These are phyloP conservation scores for Athripsodes cinereus DNA, from an alignment of 2,888 invertebrate species.

Conservation along the genomic window DNA sequence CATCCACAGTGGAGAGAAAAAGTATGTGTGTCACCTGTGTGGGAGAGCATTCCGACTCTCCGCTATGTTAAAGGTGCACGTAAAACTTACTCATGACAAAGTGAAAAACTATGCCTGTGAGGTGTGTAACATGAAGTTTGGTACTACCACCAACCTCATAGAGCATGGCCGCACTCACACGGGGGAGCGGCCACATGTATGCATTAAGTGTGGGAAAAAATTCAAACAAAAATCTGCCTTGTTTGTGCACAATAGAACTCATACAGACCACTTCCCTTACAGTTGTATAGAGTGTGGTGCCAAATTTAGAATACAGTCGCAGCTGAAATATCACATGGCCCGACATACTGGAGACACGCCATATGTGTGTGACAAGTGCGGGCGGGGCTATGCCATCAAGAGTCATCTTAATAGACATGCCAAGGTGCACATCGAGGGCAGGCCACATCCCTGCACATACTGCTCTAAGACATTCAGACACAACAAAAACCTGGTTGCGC, in stretches of 20 bases:
- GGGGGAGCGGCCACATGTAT: constrained; percentile 41
- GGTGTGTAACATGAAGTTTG: constrained; percentile 45
- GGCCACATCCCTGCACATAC: constrained; percentile 20
- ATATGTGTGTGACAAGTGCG: constrained; percentile 53
- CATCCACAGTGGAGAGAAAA: constrained; percentile 49
- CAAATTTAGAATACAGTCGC: constrained; percentile 39
- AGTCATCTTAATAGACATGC: constrained; percentile 22
- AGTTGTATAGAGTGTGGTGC: constrained; percentile 37
- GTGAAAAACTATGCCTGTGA: constrained; percentile 48
- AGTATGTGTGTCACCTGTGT: constrained; percentile 47
- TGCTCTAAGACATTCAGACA: constrained; percentile 25
- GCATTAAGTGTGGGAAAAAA: constrained; percentile 45
- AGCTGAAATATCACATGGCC: constrained; percentile 38
- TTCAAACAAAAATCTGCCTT: constrained; percentile 51
- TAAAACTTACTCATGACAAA: constrained; percentile 46
- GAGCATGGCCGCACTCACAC: constrained; percentile 43
- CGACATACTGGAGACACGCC: constrained; percentile 55
- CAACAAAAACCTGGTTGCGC: constrained; percentile 23
- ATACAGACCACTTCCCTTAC: constrained; percentile 35
- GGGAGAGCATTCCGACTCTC: constrained; percentile 49
- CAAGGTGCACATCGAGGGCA: constrained; percentile 19
- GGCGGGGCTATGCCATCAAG: constrained; percentile 51
- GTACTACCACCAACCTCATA: constrained; percentile 43
- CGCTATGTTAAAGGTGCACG: constrained; percentile 46
- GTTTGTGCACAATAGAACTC: constrained; percentile 48